A percentile compares a stretch with the other conserved stretches of the same genome.
These are phyloP conservation scores for Beroe ovata DNA, from an alignment of 37 sponge, comb jelly and placozoan species.

Conservation along the genomic window DNA sequence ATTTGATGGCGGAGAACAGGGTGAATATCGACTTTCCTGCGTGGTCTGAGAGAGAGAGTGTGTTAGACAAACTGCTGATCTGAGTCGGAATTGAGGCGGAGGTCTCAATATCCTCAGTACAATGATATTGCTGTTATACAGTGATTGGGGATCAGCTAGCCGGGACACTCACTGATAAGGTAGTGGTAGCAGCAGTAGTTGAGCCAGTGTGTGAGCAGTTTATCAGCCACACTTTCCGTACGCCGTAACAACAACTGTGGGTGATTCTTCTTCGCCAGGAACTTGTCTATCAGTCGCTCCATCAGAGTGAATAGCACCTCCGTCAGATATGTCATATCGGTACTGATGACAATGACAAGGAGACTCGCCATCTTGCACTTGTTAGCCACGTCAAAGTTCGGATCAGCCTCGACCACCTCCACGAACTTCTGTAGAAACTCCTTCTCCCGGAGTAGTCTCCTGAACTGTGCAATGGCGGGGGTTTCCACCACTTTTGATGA, in stretches of 20 bases:
- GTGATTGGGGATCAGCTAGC: no score
- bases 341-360: slow-evolving; percentile 46
- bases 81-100: no score
- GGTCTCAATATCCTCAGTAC: no score
- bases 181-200: slow-evolving; percentile 65
- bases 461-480: slow-evolving; percentile 4
- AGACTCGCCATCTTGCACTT: slow-evolving; percentile 67
- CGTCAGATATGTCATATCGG: slow-evolving; percentile 47
- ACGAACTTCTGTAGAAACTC: slow-evolving; percentile 42
- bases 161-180: slow-evolving; percentile 8
- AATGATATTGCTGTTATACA: no score
- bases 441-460: not conserved
- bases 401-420: slow-evolving; percentile 59
- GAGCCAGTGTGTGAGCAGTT: slow-evolving; percentile 60
- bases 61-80: no score
- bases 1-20: slow-evolving; percentile 61
- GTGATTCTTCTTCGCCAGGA: slow-evolving; percentile 68
- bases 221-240: slow-evolving; percentile 63
- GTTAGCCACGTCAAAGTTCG: slow-evolving; percentile 25
- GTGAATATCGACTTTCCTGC: slow-evolving; percentile 65
- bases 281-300: slow-evolving; percentile 63
- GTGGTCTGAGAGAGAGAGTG: slow-evolving; percentile 2
- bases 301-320: slow-evolving; percentile 56
- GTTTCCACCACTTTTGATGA: slow-evolving; percentile 58
- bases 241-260: slow-evolving; percentile 21